Evolutionary conservation across 2,797 vertebrate genomes (phyloP).

Genomic region (Argyrosomus regius): DNA sequence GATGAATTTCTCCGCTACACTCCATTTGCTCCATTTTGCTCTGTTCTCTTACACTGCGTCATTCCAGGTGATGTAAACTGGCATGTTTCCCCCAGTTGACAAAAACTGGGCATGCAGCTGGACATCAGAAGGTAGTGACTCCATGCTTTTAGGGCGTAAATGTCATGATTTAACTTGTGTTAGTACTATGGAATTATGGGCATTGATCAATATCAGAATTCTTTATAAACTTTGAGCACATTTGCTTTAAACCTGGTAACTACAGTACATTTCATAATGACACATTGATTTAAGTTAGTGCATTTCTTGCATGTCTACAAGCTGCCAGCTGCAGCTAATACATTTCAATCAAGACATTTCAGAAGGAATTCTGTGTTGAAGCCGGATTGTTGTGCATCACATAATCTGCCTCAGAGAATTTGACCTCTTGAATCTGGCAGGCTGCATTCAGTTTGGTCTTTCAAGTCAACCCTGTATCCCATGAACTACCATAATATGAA

Average conservation of each 20-base stretch:
- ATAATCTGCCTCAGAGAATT: neutral
- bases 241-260: neutral
- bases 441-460: neutral
- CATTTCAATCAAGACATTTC: neutral
- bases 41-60: slow-evolving; percentile 55
- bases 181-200: neutral
- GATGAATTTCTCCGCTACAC: slow-evolving; percentile 58
- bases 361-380: neutral
- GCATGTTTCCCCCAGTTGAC: slow-evolving; percentile 59
- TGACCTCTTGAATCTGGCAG: neutral
- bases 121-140: slow-evolving; percentile 53
- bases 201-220: slow-evolving; percentile 5
- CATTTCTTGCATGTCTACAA: neutral
- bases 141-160: slow-evolving; percentile 30
- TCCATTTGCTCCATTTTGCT: slow-evolving; percentile 55
- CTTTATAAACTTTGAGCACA: slow-evolving; percentile 15
- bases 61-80: slow-evolving; percentile 73
- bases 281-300: neutral
- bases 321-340: neutral
- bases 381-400: neutral
- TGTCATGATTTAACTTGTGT: slow-evolving; percentile 61
- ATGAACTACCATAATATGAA: slow-evolving; percentile 2
- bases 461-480: neutral
- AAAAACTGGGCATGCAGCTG: slow-evolving; percentile 55
- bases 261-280: neutral